Conservation (phyloP, 2,113 vertebrate genomes). For the Candoia aspera region DNA sequence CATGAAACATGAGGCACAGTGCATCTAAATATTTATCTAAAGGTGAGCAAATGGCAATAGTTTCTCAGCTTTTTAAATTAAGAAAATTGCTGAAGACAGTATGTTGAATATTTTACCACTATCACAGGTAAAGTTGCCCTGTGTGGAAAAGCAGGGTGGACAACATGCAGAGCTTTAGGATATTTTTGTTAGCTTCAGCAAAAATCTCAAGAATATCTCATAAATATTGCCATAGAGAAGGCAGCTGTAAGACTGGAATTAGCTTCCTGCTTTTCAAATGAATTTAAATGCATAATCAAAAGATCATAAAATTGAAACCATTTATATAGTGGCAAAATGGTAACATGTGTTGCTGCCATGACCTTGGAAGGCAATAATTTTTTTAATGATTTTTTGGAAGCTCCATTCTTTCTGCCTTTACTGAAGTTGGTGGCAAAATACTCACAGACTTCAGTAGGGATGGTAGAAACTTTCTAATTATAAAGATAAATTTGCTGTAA, state of each 20-base stretch:
- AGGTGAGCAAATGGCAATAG: constrained; percentile 28
- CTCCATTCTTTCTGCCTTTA: constrained; percentile 32
- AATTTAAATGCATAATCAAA: constrained; percentile 52
- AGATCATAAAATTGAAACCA: constrained; percentile 36
- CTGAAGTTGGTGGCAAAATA: constrained; percentile 29
- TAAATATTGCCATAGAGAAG: constrained; percentile 55
- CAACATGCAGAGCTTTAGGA: constrained; percentile 40
- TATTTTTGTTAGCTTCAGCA: constrained; percentile 60
- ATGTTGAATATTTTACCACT: constrained; percentile 45
- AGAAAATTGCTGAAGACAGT: constrained; percentile 40
- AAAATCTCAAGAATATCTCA: constrained; percentile 36
- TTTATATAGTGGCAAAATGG: constrained; percentile 23
- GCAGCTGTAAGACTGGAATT: constrained; percentile 36
- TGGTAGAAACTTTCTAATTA: constrained; percentile 36
- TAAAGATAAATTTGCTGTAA: constrained; percentile 39
- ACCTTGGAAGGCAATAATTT: constrained; percentile 44
- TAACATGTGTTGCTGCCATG: constrained; percentile 12
- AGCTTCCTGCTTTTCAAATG: constrained; percentile 44
- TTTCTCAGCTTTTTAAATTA: constrained; percentile 5
- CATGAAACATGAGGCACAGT: constrained; percentile 32
- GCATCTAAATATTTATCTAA: background rate
- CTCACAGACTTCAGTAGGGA: constrained; percentile 19
- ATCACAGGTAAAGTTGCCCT: constrained; percentile 14
- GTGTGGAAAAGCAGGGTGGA: constrained; percentile 30
- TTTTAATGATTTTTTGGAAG: constrained; percentile 36